Base-by-base conservation (phyloP, 2,888 invertebrate genomes). In the Ametastegia equiseti region DNA sequence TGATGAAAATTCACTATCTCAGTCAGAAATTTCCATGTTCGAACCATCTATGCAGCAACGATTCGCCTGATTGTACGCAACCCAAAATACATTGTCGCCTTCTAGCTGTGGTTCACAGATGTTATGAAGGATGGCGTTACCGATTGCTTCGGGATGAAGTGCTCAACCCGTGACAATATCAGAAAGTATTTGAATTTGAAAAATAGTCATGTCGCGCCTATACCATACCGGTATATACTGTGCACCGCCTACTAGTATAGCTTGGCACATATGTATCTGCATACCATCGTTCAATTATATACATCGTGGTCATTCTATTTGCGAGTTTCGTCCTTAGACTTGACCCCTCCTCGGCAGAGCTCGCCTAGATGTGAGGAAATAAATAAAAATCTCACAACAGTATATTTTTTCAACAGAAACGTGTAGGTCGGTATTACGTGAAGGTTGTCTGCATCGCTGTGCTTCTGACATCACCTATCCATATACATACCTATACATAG, bases 271-370 rank as follows among this genome's bases (percentile, higher is more conserved):
- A n/a, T n/a, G n/a, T n/a, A 7, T 39, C n/a, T 39, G 65, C 39
- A 67, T 39, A 67, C 65, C 65, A 39, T 39, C n/a, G 19, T 75
- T 50, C 50, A 75, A 75, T 75, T 75, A 54, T 36, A 75, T 50
- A n/a, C n/a, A 42, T 47, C 71, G 27, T 27, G 36, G 23, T 7
- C 45, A 75, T 78, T 78, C 78, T 78, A 78, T 78, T 78, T 78
- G 63, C n/a, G 45, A 23, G n/a, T 13, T 57, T 60, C 60, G 78
- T 78, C 78, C 78, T 78, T 42, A 78, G 78, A 78, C 78, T 78
- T 78, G 78, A 78, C 78, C 78, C 27, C 54, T n/a, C n/a, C n/a
- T 75, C 75, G 33, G 36, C 50, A 15, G 23, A 36, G 19, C 4
- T 45, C n/a, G 23, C 30, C n/a, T 71, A 27, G 3, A n/a, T 50